Evolutionary conservation across 2,113 vertebrate genomes (phyloP).

Genomic region (Falcunculus frontatus): DNA sequence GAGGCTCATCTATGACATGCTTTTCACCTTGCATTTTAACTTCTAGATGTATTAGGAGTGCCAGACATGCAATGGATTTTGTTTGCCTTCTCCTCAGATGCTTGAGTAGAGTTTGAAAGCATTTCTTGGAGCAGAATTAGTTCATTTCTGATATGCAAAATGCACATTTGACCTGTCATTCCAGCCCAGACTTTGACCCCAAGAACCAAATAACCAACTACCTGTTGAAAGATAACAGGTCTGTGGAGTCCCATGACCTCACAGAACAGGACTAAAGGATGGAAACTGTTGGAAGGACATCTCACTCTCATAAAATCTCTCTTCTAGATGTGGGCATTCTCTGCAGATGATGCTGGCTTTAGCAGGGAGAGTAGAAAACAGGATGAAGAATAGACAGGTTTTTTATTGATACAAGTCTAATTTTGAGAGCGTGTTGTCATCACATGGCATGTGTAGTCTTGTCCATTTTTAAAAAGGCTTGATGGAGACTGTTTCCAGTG

Average conservation of each 20-base stretch:
- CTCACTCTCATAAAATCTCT: background rate
- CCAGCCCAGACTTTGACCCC: background rate
- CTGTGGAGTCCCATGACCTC: background rate
- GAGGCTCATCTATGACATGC: background rate
- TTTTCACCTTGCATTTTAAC: background rate
- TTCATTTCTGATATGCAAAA: background rate
- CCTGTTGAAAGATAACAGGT: background rate
- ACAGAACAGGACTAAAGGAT: background rate
- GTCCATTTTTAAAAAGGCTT: background rate
- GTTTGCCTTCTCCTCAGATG: background rate
- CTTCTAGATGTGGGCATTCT: background rate
- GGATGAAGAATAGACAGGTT: background rate
- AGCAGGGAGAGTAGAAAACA: background rate
- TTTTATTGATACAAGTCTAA: background rate
- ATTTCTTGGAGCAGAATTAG: background rate
- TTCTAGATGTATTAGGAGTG: background rate
- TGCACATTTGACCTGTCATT: rapidly evolving
- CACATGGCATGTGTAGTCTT: background rate
- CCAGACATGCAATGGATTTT: background rate
- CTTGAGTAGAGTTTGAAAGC: background rate
- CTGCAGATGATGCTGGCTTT: background rate
- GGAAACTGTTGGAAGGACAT: background rate
- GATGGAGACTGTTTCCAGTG: background rate
- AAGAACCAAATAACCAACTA: background rate
- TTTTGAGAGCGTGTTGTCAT: background rate